Conservation (phyloP, 2,113 vertebrate species). For the Brienomyrus brachyistius region DNA sequence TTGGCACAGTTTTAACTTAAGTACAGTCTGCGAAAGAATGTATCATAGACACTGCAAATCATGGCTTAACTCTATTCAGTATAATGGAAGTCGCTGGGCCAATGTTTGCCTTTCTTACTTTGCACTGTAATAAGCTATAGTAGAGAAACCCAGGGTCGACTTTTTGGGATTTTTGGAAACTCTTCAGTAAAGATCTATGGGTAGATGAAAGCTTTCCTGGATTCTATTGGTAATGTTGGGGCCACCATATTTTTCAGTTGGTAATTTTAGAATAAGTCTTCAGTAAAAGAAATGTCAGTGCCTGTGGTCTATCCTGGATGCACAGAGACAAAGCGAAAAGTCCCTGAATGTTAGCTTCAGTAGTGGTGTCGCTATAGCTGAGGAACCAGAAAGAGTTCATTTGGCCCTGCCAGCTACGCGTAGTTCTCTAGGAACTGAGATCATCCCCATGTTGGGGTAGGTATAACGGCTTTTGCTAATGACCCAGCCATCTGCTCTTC, state of each 20-base stretch:
- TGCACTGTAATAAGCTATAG: not conserved
- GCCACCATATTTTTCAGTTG: not conserved
- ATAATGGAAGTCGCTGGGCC: not conserved
- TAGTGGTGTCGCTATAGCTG: not conserved
- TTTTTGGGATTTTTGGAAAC: not conserved
- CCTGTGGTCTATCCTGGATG: not conserved
- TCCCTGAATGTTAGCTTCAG: not conserved
- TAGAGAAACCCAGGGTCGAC: not conserved
- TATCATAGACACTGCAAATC: not conserved
- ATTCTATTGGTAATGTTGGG: not conserved
- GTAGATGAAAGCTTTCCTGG: not conserved
- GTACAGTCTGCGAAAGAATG: not conserved
- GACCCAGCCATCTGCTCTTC: not conserved
- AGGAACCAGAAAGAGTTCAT: not conserved
- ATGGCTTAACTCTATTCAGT: not conserved
- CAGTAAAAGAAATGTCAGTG: not conserved
- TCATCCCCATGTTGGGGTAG: not conserved
- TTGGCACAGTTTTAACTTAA: not conserved
- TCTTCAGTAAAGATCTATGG: not conserved
- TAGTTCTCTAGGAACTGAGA: not conserved
- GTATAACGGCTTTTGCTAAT: not conserved
- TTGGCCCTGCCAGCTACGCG: not conserved
- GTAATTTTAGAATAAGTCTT: not conserved
- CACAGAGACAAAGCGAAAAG: not conserved
- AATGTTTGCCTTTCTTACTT: not conserved